Conservation (phyloP, 2,888 invertebrate genomes). For the Zygogramma bicolorata region DNA sequence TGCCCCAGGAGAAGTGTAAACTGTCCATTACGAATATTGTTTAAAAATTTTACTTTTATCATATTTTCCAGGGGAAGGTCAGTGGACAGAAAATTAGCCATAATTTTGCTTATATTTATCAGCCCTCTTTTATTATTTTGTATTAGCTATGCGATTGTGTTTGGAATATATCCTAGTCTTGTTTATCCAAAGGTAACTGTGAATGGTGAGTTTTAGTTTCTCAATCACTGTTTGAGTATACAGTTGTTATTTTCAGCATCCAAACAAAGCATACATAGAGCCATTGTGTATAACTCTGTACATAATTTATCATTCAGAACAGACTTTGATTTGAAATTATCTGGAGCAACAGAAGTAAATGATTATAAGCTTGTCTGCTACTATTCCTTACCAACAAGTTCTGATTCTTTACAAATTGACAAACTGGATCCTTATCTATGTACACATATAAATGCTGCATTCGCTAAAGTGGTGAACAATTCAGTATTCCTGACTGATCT, state of each 20-base stretch:
- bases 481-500: slow-evolving; percentile 70
- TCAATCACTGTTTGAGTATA: neutral
- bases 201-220: slow-evolving; percentile 40
- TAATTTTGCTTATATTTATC: slow-evolving; percentile 48
- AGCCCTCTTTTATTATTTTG: slow-evolving; percentile 53
- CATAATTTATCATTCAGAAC: slow-evolving; percentile 41
- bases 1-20: too few species aligned
- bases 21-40: too few species aligned
- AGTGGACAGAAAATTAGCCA: slow-evolving; percentile 48
- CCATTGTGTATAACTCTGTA: slow-evolving; percentile 54
- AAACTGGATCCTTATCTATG: slow-evolving; percentile 79
- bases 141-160: slow-evolving; percentile 50
- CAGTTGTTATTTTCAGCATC: slow-evolving; percentile 44
- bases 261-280: slow-evolving; percentile 53
- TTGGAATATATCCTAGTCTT: slow-evolving; percentile 51
- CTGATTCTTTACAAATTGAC: slow-evolving; percentile 54
- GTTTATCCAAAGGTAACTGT: slow-evolving; percentile 47
- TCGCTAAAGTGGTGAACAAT: slow-evolving; percentile 75
- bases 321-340: slow-evolving; percentile 40
- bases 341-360: slow-evolving; percentile 23
- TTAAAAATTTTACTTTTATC: neutral
- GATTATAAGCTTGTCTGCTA: slow-evolving; percentile 74
- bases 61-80: slow-evolving; percentile 38
- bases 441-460: slow-evolving; percentile 86
- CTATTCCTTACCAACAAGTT: slow-evolving; percentile 71